Conservation (phyloP, 2,888 invertebrate species). For the Lochmaea crataegi region DNA sequence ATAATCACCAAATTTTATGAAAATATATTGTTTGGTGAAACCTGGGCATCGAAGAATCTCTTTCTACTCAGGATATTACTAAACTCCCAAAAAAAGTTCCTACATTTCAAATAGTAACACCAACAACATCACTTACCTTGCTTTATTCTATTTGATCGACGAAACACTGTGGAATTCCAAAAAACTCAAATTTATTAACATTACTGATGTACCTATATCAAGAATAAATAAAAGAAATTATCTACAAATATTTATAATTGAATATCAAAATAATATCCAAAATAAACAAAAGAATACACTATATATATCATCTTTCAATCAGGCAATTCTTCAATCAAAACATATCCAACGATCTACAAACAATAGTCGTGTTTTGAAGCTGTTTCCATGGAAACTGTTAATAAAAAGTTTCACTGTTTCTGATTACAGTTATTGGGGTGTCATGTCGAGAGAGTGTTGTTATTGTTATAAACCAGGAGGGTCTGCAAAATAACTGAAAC, state of each 20-base stretch:
- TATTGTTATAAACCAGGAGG: too few species aligned
- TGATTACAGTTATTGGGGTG: not conserved
- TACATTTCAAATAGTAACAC: too few species aligned
- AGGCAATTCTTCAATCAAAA: not conserved
- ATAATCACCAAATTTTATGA: too few species aligned
- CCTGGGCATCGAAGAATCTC: too few species aligned
- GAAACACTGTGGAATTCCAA: too few species aligned
- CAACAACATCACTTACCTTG: not conserved
- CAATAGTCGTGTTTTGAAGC: not conserved
- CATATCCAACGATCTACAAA: not conserved
- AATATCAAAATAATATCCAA: not conserved
- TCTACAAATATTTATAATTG: not conserved
- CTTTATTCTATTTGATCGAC: not conserved
- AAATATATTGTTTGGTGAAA: too few species aligned
- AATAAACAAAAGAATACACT: not conserved
- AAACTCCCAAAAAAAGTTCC: too few species aligned
- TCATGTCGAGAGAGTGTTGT: not conserved
- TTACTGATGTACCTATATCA: conserved; percentile 1
- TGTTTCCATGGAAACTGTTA: not conserved
- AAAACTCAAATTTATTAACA: too few species aligned
- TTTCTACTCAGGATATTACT: too few species aligned
- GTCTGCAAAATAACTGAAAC: too few species aligned
- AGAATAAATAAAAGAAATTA: not conserved
- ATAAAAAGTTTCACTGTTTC: not conserved
- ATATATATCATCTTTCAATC: not conserved